A percentile compares a stretch with the other conserved stretches of the same genome.
Evolutionary conservation across 2,888 invertebrate species (phyloP).

Genomic region (Heliconius charithonia): DNA sequence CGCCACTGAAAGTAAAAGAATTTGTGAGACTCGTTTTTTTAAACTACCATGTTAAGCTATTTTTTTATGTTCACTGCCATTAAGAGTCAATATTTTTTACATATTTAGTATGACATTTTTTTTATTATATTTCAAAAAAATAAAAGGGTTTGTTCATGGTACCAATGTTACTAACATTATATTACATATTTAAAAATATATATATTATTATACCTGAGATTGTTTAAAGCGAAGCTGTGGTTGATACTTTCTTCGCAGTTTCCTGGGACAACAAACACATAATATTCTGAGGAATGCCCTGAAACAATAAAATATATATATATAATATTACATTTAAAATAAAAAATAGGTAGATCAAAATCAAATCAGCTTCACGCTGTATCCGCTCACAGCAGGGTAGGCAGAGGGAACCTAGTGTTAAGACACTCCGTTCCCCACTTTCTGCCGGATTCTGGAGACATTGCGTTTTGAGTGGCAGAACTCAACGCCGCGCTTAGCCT

Average conservation of each 20-base stretch:
- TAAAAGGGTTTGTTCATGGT: too few relatives aligned
- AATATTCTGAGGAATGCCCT: slow-evolving; percentile 96
- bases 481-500: too few relatives aligned
- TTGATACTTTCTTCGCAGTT: slow-evolving; percentile 91
- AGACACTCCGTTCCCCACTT: too few relatives aligned
- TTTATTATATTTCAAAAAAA: neutral
- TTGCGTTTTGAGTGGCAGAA: too few relatives aligned
- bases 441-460: too few relatives aligned
- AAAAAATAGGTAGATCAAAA: too few relatives aligned
- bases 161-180: neutral
- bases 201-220: slow-evolving; percentile 86
- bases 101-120: neutral
- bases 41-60: neutral
- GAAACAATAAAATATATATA: slow-evolving; percentile 68
- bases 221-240: slow-evolving; percentile 93
- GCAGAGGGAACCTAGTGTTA: too few relatives aligned
- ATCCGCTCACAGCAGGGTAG: too few relatives aligned
- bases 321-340: neutral
- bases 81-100: neutral
- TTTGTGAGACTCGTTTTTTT: slow-evolving; percentile 22
- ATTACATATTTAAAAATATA: neutral
- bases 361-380: too few relatives aligned
- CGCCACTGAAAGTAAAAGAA: slow-evolving; percentile 86
- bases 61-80: neutral
- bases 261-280: slow-evolving; percentile 94